These are phyloP conservation scores for Sphaerolaimus hirsutus DNA, from an alignment of 2,888 invertebrate genomes.

Conservation along the genomic window DNA sequence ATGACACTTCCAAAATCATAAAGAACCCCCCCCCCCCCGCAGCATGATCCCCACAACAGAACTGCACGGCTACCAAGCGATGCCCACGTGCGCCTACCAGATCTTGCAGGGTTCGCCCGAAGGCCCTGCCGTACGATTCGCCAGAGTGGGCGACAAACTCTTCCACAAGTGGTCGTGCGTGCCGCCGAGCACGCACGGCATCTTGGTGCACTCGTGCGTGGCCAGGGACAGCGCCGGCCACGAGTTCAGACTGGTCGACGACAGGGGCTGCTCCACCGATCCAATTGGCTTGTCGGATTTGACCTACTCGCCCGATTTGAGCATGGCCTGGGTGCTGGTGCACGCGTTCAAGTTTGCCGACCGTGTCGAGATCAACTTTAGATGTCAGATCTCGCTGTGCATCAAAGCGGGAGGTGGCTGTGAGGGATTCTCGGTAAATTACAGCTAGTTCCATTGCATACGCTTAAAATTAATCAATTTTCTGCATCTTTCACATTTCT, in stretches of 20 bases:
- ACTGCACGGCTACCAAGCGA: background rate
- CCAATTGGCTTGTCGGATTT: slow-evolving; percentile 13
- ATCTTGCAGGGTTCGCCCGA: slow-evolving; percentile 13
- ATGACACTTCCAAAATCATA: background rate
- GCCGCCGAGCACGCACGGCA: slow-evolving; percentile 9
- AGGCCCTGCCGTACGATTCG: slow-evolving; percentile 15
- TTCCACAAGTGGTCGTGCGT: slow-evolving; percentile 20
- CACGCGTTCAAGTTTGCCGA: slow-evolving; percentile 21
- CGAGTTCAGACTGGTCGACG: slow-evolving; percentile 18
- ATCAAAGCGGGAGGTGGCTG: slow-evolving; percentile 16
- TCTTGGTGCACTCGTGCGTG: slow-evolving; percentile 20
- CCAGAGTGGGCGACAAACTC: slow-evolving; percentile 18
- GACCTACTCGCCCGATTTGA: slow-evolving; percentile 13
- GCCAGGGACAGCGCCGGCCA: slow-evolving; percentile 18
- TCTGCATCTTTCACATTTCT: no score
- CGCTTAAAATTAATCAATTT: no score
- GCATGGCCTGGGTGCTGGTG: slow-evolving; percentile 12
- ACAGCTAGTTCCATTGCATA: no score
- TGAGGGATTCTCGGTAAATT: slow-evolving; percentile 17
- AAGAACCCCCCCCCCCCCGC: background rate
- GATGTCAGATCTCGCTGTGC: slow-evolving; percentile 20
- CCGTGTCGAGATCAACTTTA: slow-evolving; percentile 18
- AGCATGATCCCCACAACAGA: slow-evolving; percentile 1
- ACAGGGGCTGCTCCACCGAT: slow-evolving; percentile 19
- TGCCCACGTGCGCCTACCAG: slow-evolving; percentile 14